phyloP scores from a whole-genome alignment of 2,113 vertebrate species.

The Callionymus lyra region DNA sequence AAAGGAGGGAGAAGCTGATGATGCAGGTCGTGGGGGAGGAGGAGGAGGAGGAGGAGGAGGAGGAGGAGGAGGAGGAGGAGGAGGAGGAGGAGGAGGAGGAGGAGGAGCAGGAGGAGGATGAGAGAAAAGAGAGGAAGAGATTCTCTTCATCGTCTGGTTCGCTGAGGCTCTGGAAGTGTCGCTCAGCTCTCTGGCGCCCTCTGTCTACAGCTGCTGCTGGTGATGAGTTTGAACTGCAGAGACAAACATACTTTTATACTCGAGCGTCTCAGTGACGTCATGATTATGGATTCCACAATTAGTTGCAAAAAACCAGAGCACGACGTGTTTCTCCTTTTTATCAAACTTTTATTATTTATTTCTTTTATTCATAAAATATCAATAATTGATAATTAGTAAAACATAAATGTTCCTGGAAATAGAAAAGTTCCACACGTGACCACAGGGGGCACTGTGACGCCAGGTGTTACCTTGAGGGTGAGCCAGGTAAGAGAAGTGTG shows the following conservation, averaged over 20 bases:
- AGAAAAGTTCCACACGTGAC: background rate
- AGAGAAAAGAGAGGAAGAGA: slow-evolving; percentile 57
- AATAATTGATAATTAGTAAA: no score
- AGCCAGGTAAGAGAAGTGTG: slow-evolving; percentile 72
- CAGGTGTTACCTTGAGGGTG: slow-evolving; percentile 61
- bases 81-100: slow-evolving; percentile 48
- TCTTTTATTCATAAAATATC: no score
- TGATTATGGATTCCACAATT: no score
- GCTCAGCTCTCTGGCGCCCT: slow-evolving; percentile 68
- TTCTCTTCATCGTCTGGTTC: slow-evolving; percentile 61
- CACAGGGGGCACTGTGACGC: background rate
- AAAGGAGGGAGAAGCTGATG: slow-evolving; percentile 52
- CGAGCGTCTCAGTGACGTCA: no score
- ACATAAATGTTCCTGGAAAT: no score
- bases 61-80: slow-evolving; percentile 50
- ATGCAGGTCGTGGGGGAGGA: slow-evolving; percentile 49
- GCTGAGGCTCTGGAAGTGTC: slow-evolving; percentile 31
- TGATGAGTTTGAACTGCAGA: slow-evolving; percentile 92
- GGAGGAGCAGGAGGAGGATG: slow-evolving; percentile 2
- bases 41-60: slow-evolving; percentile 40
- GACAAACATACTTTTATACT: slow-evolving; percentile 24
- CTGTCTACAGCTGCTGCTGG: slow-evolving; percentile 93
- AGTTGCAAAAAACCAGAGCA: no score
- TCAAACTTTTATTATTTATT: no score
- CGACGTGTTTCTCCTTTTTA: no score